Conservation (phyloP, 2,888 invertebrate species). For the Yponomeuta cagnagella region DNA sequence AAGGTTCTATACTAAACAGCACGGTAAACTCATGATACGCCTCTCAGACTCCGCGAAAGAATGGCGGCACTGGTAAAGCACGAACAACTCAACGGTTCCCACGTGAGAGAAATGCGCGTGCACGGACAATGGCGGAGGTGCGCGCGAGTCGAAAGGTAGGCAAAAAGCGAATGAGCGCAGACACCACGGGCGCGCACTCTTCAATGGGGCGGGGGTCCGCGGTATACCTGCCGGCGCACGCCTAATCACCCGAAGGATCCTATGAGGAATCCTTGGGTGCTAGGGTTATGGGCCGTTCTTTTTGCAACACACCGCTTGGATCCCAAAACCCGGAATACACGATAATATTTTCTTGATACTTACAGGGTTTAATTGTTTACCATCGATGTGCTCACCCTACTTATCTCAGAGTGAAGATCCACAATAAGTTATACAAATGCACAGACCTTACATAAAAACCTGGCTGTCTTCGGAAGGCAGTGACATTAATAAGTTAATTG, state of each 20-base stretch:
- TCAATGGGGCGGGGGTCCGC: slow-evolving; percentile 26
- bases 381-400: no score
- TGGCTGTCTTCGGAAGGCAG: no score
- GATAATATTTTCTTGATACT: background rate
- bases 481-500: no score
- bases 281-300: background rate
- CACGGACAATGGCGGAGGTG: slow-evolving; percentile 55
- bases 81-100: slow-evolving; percentile 60
- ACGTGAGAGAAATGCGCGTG: slow-evolving; percentile 69
- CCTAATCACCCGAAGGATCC: slow-evolving; percentile 29
- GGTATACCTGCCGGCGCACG: slow-evolving; percentile 45
- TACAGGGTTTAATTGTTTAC: no score
- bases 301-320: background rate
- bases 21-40: slow-evolving; percentile 40
- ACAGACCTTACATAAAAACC: no score
- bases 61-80: slow-evolving; percentile 53
- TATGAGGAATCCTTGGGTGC: slow-evolving; percentile 28
- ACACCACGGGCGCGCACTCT: slow-evolving; percentile 35
- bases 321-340: background rate
- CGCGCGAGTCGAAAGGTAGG: slow-evolving; percentile 73
- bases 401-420: no score
- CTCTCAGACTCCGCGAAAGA: slow-evolving; percentile 43
- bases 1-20: slow-evolving; percentile 30
- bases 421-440: no score
- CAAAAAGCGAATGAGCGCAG: slow-evolving; percentile 70